Evolutionary conservation across 2,113 vertebrate species (phyloP), one percentile per base, ranked within the genome.

Genomic region (Sinocyclocheilus anophthalmus): DNA sequence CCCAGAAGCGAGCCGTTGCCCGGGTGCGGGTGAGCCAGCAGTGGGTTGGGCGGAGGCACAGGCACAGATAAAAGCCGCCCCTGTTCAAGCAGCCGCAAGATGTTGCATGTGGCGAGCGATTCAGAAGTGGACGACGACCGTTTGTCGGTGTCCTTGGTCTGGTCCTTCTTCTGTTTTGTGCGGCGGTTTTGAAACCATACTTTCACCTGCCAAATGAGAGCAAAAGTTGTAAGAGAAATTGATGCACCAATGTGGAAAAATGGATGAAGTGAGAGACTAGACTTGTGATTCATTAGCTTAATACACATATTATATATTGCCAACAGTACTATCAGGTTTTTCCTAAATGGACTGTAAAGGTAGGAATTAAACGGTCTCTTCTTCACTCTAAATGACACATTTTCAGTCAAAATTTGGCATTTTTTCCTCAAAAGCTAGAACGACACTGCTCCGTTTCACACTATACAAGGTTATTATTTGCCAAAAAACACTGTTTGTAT

Each of bases 101-200:
- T 96, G 94, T 95, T 98, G 91, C 97, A 98, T 37, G 97, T 98
- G 88, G 97, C 96, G 42, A 98, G 92, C 8, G 98, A 97, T 90
- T 98, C 96, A 0, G 97, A 96, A 0, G 92, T 92, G 88, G 95
- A 87, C 1, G 94, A 92, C 1, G 94, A 92, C 26, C 93, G 95
- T 87, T 97, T 97, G 92, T 98, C 97, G 1, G 95, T 95, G 91
- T 99, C 97, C 91, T 96, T 95, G 92, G 96, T 98, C 93, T 97
- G 98, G 93, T 99, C 97, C 90, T 99, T 99, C 93, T 99, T 99
- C 95, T 98, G 97, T 89, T 99, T 99, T 88, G 98, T 99, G 85
- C 97, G 96, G 1, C 97, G 96, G 90, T 99, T 98, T 92, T 99
- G 97, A 93, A 98, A 98, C 97, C 97, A 99, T 61, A 98, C 97